Evolutionary conservation across 2,113 vertebrate genomes (phyloP).

Genomic region (Tragelaphus strepsiceros): DNA sequence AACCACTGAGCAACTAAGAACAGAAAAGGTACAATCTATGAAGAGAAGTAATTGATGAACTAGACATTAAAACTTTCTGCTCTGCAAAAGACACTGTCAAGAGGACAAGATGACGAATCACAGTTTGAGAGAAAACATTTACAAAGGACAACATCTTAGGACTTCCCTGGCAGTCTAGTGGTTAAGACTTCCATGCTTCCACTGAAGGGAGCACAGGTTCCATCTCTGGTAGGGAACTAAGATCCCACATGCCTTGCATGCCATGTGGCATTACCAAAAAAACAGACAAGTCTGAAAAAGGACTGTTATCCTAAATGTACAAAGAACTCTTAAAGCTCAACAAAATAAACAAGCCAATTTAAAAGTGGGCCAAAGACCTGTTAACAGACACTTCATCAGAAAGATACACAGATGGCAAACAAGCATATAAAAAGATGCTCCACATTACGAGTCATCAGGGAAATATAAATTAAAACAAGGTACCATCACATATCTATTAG

Average conservation of each 20-base stretch:
- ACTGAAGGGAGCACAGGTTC: background rate
- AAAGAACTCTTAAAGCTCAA: background rate
- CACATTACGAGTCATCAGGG: background rate
- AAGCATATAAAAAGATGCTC: background rate
- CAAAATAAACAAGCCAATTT: background rate
- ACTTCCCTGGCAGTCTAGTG: background rate
- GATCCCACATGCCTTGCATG: background rate
- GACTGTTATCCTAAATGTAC: background rate
- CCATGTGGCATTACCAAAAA: background rate
- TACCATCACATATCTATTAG: background rate
- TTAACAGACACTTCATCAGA: background rate
- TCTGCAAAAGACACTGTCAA: background rate
- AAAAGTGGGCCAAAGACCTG: background rate
- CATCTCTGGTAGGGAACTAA: background rate
- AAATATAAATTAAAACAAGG: background rate
- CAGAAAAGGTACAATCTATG: background rate
- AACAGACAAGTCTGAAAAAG: background rate
- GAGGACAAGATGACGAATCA: background rate
- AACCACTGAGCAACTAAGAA: background rate
- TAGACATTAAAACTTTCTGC: background rate
- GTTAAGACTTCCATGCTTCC: background rate
- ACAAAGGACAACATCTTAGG: background rate
- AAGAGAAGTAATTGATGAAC: background rate
- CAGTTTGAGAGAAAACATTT: background rate
- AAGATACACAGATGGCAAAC: background rate